These are phyloP conservation scores for Lacerta bilineata DNA, from an alignment of 2,797 vertebrate genomes.

Conservation along the genomic window DNA sequence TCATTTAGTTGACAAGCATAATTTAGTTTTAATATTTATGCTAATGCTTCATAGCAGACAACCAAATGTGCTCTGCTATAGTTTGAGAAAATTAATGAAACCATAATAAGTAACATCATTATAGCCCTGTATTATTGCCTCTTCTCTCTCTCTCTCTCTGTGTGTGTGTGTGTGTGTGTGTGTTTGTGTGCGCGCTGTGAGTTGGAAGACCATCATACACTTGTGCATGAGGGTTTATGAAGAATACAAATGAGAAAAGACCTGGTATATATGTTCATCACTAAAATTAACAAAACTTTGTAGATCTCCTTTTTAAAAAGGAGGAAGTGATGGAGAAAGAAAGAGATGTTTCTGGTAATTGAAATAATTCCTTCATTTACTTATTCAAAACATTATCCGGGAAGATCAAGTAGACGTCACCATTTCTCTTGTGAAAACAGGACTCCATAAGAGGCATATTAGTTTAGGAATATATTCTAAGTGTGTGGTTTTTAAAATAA, in stretches of 20 bases:
- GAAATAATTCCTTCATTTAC: conserved; percentile 46
- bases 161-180: too few species aligned
- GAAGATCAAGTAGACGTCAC: conserved; percentile 53
- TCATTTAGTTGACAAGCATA: conserved; percentile 42
- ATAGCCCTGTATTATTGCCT: not conserved
- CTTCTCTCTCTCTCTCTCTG: too few species aligned
- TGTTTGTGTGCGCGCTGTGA: not conserved
- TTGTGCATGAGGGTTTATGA: conserved; percentile 19
- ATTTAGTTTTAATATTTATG: conserved; percentile 46
- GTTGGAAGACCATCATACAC: not conserved
- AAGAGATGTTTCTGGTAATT: conserved; percentile 63
- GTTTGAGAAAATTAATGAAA: conserved; percentile 16
- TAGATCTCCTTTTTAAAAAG: not conserved
- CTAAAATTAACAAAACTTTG: conserved; percentile 7
- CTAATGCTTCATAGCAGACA: conserved; percentile 13
- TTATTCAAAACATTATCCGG: conserved; percentile 54
- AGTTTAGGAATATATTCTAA: conserved; percentile 47
- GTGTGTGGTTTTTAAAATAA: conserved; percentile 34
- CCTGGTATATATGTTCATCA: conserved; percentile 28
- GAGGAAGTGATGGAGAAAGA: conserved; percentile 45
- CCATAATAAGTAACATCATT: not conserved
- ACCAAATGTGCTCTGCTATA: not conserved
- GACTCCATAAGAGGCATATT: conserved; percentile 49
- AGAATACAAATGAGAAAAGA: conserved; percentile 19
- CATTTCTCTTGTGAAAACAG: conserved; percentile 57